Percentiles rank a stretch among this genome's conserved stretches.
Evolutionary conservation across 2,797 vertebrate species (phyloP).

Genomic region (Hyperoplus immaculatus): DNA sequence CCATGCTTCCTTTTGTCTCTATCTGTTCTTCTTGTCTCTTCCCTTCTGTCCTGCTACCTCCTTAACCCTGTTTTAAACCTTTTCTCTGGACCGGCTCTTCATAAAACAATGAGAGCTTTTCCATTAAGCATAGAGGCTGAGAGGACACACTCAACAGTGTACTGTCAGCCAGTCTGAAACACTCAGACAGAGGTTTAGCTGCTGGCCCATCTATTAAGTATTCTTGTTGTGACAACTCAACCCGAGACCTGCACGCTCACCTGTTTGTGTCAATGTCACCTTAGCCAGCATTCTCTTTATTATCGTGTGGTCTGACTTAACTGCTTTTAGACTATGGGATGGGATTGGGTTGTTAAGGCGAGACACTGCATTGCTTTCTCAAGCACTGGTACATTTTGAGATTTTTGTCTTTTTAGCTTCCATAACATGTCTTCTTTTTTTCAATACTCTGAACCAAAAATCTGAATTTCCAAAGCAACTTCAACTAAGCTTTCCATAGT

Average conservation of each 20-base stretch:
- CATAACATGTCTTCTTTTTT: too few relatives aligned
- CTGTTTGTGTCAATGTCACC: slow-evolving; percentile 56
- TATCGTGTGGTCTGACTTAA: slow-evolving; percentile 53
- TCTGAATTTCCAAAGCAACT: too few relatives aligned
- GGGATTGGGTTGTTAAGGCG: slow-evolving; percentile 50
- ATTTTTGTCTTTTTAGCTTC: too few relatives aligned
- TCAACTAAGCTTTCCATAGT: too few relatives aligned
- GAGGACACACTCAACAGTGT: slow-evolving; percentile 73
- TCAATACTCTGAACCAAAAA: too few relatives aligned
- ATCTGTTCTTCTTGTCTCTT: slow-evolving; percentile 38
- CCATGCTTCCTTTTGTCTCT: slow-evolving; percentile 48
- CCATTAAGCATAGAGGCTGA: slow-evolving; percentile 77
- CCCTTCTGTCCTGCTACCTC: slow-evolving; percentile 50
- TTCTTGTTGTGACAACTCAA: slow-evolving; percentile 62
- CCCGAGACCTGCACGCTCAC: slow-evolving; percentile 52
- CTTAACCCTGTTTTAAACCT: slow-evolving; percentile 75
- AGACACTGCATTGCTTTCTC: background rate
- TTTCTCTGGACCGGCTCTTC: slow-evolving; percentile 68
- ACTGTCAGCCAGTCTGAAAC: slow-evolving; percentile 76
- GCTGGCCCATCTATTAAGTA: slow-evolving; percentile 70
- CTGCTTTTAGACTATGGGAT: slow-evolving; percentile 14
- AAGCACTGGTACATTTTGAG: too few relatives aligned
- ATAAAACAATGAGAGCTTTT: slow-evolving; percentile 82
- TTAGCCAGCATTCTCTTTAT: slow-evolving; percentile 55
- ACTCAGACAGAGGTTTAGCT: slow-evolving; percentile 70